Base-by-base conservation (phyloP, 2,888 invertebrate genomes). In the Petrolisthes cinctipes region DNA sequence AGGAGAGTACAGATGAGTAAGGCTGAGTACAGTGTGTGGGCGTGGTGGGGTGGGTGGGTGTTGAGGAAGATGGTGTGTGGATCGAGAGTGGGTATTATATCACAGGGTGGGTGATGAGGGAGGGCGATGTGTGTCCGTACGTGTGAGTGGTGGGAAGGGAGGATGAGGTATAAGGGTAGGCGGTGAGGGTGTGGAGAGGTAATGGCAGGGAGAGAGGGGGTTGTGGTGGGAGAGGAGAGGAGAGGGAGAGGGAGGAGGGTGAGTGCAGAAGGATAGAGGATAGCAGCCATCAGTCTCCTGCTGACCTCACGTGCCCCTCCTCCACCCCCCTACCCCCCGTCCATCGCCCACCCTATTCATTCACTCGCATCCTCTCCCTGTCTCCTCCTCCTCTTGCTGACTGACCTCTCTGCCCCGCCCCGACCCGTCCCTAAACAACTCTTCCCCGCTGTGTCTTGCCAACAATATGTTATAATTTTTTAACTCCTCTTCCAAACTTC, bases 231-330 rank as follows among this genome's bases (percentile, higher is more conserved):
- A 66, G 17, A 17, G 66, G 66, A 66, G 17, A 66, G 66, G 73
- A n/a, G 23, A 6, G 73, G 73, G 6, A n/a, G 73, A 20, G 17
- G 73, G 80, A 4, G 57, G 57, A 37, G 80, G 80, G 23, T 80
- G 80, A 61, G 80, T 20, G 57, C n/a, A 57, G 56, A 57, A 37
- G 20, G 80, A 57, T 61, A 80, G 57, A 56, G 61, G 61, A 80
- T 56, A 61, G 80, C 80, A 57, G 37, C 80, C 56, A 80, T 80
- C 80, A 80, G 80, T 80, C 80, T 23, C 23, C 61, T 57, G 80
- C 80, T 4, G 80, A 37, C 80, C 23, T 3, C 11, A 2, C 61
- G 61, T 9, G 61, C 81, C 20, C 66, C 66, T 7, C 61, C 68
- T n/a, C 53, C 71, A 11, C 68, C 54, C 7, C 37, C 51, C 7